A percentile compares a stretch with the other conserved stretches of the same genome.
phyloP scores from a whole-genome alignment of 1,140 invertebrate species.

The Magallana angulata region DNA sequence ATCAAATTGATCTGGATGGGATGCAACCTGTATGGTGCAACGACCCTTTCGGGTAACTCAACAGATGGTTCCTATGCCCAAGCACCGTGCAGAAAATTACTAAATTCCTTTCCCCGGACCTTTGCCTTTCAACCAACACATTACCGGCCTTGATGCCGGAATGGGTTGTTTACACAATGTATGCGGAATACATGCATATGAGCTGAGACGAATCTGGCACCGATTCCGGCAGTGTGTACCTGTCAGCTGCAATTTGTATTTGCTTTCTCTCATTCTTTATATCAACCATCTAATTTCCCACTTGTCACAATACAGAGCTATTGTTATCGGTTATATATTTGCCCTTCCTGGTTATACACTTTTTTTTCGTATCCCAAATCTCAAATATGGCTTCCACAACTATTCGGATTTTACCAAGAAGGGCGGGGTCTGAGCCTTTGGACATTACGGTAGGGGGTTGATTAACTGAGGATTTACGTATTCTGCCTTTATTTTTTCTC shows the following conservation, averaged over 20 bases:
- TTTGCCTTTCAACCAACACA: constrained; percentile 23
- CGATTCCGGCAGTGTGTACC: background rate
- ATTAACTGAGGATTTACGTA: background rate
- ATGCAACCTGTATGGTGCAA: background rate
- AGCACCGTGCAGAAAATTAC: constrained; percentile 4
- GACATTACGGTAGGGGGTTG: constrained; percentile 46
- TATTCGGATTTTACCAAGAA: constrained; percentile 24
- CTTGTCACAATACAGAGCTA: background rate
- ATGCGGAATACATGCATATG: background rate
- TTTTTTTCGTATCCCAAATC: background rate
- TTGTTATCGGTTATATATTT: background rate
- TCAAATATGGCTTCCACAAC: constrained; percentile 17
- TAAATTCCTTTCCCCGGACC: background rate
- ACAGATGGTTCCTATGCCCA: constrained; percentile 29
- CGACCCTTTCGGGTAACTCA: background rate
- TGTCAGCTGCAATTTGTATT: constrained; percentile 20
- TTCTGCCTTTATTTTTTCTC: too few relatives aligned
- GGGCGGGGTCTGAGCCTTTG: constrained; percentile 49
- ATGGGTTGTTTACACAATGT: background rate
- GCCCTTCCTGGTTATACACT: background rate
- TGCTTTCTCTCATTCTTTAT: constrained; percentile 1
- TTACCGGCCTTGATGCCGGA: constrained; percentile 19
- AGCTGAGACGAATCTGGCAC: constrained; percentile 16
- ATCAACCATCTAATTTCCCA: background rate
- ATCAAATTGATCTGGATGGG: too few relatives aligned